Evolutionary conservation across 2,113 vertebrate species (phyloP).

Genomic region (Coregonus clupeaformis): DNA sequence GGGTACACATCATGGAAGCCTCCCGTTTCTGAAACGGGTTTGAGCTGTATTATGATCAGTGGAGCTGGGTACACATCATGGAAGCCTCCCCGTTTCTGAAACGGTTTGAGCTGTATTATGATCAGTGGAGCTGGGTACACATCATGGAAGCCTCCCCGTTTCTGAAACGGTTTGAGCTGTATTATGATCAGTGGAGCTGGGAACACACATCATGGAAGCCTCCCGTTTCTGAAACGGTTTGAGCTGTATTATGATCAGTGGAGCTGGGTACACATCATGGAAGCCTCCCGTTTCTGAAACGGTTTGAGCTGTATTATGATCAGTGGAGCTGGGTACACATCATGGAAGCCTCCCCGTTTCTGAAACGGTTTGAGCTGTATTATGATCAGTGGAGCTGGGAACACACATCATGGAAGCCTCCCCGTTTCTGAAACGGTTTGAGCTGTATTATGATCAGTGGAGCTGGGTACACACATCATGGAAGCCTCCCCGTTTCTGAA

Average conservation of each 20-base stretch:
- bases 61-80: slow-evolving; percentile 78
- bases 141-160: slow-evolving; percentile 93
- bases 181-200: too few species aligned
- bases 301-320: too few species aligned
- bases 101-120: too few species aligned
- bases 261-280: slow-evolving; percentile 79
- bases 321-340: slow-evolving; percentile 67
- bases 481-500: slow-evolving; percentile 95
- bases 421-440: slow-evolving; percentile 93
- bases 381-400: too few species aligned
- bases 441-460: too few species aligned
- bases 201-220: slow-evolving; percentile 93
- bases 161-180: too few species aligned
- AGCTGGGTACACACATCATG: slow-evolving; percentile 82
- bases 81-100: slow-evolving; percentile 95
- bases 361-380: too few species aligned
- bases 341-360: slow-evolving; percentile 94
- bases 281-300: slow-evolving; percentile 95
- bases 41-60: too few species aligned
- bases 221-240: slow-evolving; percentile 91
- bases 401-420: slow-evolving; percentile 95
- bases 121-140: slow-evolving; percentile 65
- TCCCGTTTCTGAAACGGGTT: slow-evolving; percentile 91
- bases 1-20: slow-evolving; percentile 89
- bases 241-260: too few species aligned